Evolutionary conservation across 2,113 vertebrate genomes (phyloP).

Genomic region (Lampris incognitus): DNA sequence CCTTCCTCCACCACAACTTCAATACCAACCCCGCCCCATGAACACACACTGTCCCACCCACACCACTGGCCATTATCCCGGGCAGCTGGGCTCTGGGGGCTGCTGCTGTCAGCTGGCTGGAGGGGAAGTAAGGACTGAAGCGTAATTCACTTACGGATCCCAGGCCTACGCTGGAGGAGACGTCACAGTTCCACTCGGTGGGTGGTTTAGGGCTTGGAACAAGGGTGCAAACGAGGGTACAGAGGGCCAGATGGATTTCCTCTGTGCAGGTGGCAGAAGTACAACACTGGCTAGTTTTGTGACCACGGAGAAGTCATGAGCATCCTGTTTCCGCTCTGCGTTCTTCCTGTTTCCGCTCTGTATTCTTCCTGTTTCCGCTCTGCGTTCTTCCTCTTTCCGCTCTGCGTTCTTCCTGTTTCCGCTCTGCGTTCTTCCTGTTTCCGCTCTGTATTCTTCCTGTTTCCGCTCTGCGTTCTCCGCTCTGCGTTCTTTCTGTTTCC

Average conservation of each 20-base stretch:
- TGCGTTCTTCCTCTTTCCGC: too few species aligned
- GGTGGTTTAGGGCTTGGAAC: conserved; percentile 49
- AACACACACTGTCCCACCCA: neutral
- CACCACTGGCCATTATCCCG: conserved; percentile 64
- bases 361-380: too few species aligned
- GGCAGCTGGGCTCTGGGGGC: conserved; percentile 86
- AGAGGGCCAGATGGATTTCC: conserved; percentile 45
- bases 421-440: too few species aligned
- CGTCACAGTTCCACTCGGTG: conserved; percentile 82
- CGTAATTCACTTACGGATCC: conserved; percentile 90
- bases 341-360: too few species aligned
- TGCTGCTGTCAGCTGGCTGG: conserved; percentile 64
- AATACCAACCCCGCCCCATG: neutral
- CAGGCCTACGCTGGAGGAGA: conserved; percentile 87
- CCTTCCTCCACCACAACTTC: conserved; percentile 16
- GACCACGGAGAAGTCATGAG: neutral
- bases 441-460: too few species aligned
- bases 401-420: too few species aligned
- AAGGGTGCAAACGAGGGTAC: conserved; percentile 47
- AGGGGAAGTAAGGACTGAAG: conserved; percentile 85
- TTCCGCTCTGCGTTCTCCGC: too few species aligned
- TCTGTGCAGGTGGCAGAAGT: conserved; percentile 43
- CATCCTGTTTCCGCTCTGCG: too few species aligned
- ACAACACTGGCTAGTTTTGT: neutral
- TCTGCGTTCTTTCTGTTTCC: too few species aligned